Conservation (phyloP, 2,113 vertebrate species). For the Ascaphus truei region DNA sequence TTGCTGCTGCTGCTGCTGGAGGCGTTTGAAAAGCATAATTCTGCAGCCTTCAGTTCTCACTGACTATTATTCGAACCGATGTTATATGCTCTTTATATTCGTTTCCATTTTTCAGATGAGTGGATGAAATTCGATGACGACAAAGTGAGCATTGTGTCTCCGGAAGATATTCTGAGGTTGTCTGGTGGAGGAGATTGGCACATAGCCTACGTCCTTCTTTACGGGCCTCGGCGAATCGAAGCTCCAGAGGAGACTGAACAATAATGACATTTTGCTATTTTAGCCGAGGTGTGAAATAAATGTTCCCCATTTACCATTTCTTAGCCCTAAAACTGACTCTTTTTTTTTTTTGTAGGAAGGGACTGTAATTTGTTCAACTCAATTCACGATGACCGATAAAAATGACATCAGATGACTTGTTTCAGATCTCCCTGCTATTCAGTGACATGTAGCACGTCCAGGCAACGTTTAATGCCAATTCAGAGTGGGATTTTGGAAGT, state of each 20-base stretch:
- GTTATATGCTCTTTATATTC: too few species aligned
- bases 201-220: conserved; percentile 96
- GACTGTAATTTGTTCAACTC: conserved; percentile 45
- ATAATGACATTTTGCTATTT: conserved; percentile 71
- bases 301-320: conserved; percentile 66
- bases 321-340: conserved; percentile 59
- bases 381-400: too few species aligned
- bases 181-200: conserved; percentile 98
- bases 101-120: conserved; percentile 71
- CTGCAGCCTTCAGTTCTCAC: too few species aligned
- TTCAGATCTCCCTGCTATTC: background rate
- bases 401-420: too few species aligned
- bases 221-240: conserved; percentile 90
- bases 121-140: conserved; percentile 99
- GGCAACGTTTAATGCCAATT: background rate
- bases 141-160: conserved; percentile 94
- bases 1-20: too few species aligned
- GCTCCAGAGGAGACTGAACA: conserved; percentile 69
- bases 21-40: too few species aligned
- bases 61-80: too few species aligned
- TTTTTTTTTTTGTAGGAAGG: conserved; percentile 28
- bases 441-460: background rate
- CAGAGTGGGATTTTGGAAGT: background rate
- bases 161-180: conserved; percentile 92
- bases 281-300: conserved; percentile 95